Conservation (phyloP, 2,113 vertebrate species). For the Ceyx melanurus region DNA sequence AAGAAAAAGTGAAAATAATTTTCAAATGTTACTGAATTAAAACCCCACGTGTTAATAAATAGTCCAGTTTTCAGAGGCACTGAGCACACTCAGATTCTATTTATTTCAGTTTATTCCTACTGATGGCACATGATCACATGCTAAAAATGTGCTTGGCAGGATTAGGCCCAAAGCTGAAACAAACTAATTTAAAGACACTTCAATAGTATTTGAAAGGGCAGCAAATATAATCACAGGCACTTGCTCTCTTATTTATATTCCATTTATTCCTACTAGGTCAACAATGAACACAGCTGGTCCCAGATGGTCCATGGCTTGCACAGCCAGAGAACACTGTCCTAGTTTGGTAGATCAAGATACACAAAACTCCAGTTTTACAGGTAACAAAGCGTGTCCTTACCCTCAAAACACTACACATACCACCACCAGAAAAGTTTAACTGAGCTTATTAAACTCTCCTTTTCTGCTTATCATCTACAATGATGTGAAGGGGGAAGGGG, state of each 20-base stretch:
- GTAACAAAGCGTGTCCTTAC: background rate
- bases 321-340: background rate
- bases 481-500: too few relatives aligned
- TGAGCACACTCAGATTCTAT: background rate
- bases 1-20: background rate
- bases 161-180: background rate
- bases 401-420: background rate
- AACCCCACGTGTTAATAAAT: background rate
- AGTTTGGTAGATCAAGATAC: background rate
- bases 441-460: background rate
- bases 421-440: background rate
- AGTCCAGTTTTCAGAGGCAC: background rate
- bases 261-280: slow-evolving; percentile 21
- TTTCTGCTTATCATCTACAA: background rate
- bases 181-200: slow-evolving; percentile 37
- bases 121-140: background rate
- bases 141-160: slow-evolving; percentile 43
- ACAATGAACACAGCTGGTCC: background rate
- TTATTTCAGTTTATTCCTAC: slow-evolving; percentile 4
- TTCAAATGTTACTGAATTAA: background rate
- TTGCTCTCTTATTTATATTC: background rate
- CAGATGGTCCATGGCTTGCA: background rate
- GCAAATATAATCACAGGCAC: slow-evolving; percentile 2
- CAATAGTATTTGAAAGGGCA: background rate
- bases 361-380: background rate